phyloP scores from a whole-genome alignment of 2,113 vertebrate species.

The Beaufortia kweichowensis region DNA sequence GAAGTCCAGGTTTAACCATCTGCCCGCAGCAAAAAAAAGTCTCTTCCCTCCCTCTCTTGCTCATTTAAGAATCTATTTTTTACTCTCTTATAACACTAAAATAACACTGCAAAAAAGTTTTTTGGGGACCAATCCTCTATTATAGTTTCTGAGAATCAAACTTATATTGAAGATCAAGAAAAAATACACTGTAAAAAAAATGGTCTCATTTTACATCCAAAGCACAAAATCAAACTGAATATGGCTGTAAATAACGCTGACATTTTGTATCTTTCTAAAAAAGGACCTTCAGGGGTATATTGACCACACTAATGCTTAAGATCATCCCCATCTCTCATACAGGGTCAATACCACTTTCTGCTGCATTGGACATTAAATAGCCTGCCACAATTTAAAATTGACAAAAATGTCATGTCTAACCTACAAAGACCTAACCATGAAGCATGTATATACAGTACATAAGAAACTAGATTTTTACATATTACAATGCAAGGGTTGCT shows the following conservation, averaged over 20 bases:
- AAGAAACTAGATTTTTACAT: not conserved
- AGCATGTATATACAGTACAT: not conserved
- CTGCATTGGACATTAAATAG: not conserved
- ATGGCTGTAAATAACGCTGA: not conserved
- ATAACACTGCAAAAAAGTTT: not conserved
- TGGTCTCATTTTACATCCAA: not conserved
- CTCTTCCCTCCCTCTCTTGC: not conserved
- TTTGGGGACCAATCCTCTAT: no score
- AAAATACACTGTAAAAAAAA: not conserved
- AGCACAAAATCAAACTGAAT: not conserved
- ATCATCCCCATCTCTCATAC: not conserved
- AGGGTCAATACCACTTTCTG: conserved; percentile 24
- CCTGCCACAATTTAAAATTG: conserved; percentile 7
- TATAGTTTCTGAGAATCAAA: no score
- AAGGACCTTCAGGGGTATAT: not conserved
- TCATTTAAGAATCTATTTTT: conserved; percentile 6
- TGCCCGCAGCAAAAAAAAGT: conserved; percentile 6
- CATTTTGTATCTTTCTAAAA: not conserved
- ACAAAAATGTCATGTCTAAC: not conserved
- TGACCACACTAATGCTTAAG: conserved; percentile 13
- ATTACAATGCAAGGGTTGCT: not conserved
- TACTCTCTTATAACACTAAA: not conserved
- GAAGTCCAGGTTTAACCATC: conserved; percentile 11
- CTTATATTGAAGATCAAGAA: no score
- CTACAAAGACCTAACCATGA: not conserved